phyloP scores from a whole-genome alignment of 1,140 invertebrate genomes.

The Cotesia vestalis region DNA sequence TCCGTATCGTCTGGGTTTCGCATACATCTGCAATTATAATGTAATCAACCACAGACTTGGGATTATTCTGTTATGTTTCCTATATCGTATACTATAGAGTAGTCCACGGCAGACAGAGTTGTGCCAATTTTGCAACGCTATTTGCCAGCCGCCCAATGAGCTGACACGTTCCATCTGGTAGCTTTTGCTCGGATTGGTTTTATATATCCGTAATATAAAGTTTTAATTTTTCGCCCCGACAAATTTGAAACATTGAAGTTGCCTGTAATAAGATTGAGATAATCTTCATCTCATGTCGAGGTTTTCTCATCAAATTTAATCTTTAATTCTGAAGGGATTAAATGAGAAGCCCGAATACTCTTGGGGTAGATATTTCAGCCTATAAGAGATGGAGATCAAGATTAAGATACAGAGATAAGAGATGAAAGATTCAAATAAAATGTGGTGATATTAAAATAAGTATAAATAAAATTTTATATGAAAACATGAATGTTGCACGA shows the following conservation, averaged over 20 bases:
- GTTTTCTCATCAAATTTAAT: slow-evolving; percentile 10
- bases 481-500: no score
- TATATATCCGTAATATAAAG: background rate
- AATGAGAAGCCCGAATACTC: slow-evolving; percentile 1
- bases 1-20: slow-evolving; percentile 16
- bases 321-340: slow-evolving; percentile 4
- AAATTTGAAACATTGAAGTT: background rate
- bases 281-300: slow-evolving; percentile 5
- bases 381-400: no score
- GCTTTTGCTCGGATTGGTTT: background rate
- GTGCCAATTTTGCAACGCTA: slow-evolving; percentile 25
- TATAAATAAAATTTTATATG: slow-evolving; percentile 8
- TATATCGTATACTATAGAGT: background rate
- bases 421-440: slow-evolving; percentile 17
- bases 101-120: slow-evolving; percentile 9
- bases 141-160: slow-evolving; percentile 33
- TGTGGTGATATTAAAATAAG: background rate
- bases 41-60: slow-evolving; percentile 40
- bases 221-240: background rate
- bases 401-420: no score
- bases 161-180: slow-evolving; percentile 10
- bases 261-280: slow-evolving; percentile 2
- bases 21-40: slow-evolving; percentile 46
- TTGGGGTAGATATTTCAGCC: slow-evolving; percentile 1
- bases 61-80: slow-evolving; percentile 35